These are phyloP conservation scores for Manis pentadactyla DNA, from an alignment of 2,797 vertebrate species.

Conservation along the genomic window DNA sequence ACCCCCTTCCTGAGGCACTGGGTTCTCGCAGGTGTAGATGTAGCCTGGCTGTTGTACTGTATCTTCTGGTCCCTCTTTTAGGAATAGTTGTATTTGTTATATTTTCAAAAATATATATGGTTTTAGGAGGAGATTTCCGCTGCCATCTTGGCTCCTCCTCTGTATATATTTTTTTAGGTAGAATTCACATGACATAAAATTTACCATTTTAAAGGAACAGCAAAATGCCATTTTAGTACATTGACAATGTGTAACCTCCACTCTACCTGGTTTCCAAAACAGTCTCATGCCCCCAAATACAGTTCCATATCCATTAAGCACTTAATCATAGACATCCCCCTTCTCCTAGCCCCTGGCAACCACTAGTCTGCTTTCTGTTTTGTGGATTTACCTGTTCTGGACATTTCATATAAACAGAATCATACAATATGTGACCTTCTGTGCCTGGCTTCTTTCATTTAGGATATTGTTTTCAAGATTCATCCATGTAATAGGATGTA, in stretches of 20 bases:
- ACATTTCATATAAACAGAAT: neutral
- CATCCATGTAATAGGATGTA: neutral
- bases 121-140: too few relatives aligned
- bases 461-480: neutral
- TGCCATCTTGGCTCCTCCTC: too few relatives aligned
- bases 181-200: neutral
- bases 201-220: neutral
- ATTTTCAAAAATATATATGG: too few relatives aligned
- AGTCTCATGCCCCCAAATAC: neutral
- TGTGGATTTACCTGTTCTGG: neutral
- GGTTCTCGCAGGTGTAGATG: too few relatives aligned
- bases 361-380: neutral
- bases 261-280: neutral
- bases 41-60: too few relatives aligned
- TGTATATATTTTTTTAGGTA: neutral
- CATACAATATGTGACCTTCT: neutral
- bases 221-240: neutral
- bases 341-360: neutral
- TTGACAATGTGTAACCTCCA: neutral
- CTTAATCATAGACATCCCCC: accelerated
- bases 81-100: too few relatives aligned
- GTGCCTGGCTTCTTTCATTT: neutral
- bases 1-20: too few relatives aligned
- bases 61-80: too few relatives aligned
- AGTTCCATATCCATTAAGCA: neutral